Evolutionary conservation across 2,888 invertebrate species (phyloP), one percentile per base, ranked within the genome.

Genomic region (Tetragonula carbonaria): DNA sequence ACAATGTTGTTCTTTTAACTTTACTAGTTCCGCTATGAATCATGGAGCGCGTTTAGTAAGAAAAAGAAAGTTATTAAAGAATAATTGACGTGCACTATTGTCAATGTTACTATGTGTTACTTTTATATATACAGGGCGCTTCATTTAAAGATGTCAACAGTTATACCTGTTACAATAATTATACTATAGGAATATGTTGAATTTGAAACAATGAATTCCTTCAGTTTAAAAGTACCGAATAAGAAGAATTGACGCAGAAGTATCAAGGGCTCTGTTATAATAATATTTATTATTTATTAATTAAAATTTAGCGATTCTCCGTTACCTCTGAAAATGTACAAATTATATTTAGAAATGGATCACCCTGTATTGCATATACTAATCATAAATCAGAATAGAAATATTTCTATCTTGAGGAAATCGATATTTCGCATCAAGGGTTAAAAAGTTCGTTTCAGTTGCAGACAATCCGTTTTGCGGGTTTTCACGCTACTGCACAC

Each of bases 71-170:
- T 45, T 45, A 45, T 45, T 45, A 45, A 45, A 45, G 23, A 76
- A 77, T 77, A 80, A 80, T 77, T 76, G 77, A 76, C 77, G 55
- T 70, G 63, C 50, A 63, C 70, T 80, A 80, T 80, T 80, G 77
- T 80, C 80, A 77, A 80, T 77, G 57, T 80, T 55, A 33, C 33
- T 50, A 68, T 18, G 45, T 28, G 57, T 63, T 68, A 75, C 6
- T 38, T 70, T 53, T 63, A 16, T 79, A 45, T 71, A 53, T 71
- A 80, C 68, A 77, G 63, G 21, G 63, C 63, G 80, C 45, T 62
- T 50, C 38, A 70, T 80, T 76, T 76, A n/a, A 76, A 70, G 4
- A 73, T 62, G 18, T 62, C 28, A 33, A 33, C 11, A 21, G 21
- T 13, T 65, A 38, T 62, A 62, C 33, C 13, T 13, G 33, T 65